Base-by-base conservation (phyloP, 2,888 invertebrate species). In the Piscicola geometra region DNA sequence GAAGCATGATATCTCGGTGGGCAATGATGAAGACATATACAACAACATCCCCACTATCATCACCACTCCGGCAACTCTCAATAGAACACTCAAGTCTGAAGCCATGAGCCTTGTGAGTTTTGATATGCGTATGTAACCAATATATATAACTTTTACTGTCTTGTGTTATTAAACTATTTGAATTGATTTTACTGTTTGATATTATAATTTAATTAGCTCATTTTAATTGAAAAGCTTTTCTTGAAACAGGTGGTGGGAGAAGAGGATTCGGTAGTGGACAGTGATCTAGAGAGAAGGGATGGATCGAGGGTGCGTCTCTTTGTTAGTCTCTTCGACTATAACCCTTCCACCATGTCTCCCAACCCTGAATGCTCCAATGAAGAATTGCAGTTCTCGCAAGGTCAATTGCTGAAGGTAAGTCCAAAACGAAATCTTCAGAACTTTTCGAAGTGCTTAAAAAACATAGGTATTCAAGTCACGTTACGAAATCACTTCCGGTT, bases 351-450 rank as follows among this genome's bases (percentile, higher is more conserved):
- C 47, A 99, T 99, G 98, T 98, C 97, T 79, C 99, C 99, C 0
- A 99, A 99, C 88, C 96, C 97, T 67, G 97, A 97, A 83, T 94
- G 93, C 67, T 93, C 94, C 85, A 94, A 95, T 81, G 98, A 99
- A 86, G 99, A 99, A 86, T 87, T 99, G 81, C 93, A 95, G 21
- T 99, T 99, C 86, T 90, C 91, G 82, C 97, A 97, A 87, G 96
- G 97, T 78, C 97, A 99, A 83, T 90, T 94, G 67, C 95, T 99
- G 80, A 96, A 96, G 90, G 95, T 92, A 84, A 83, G 75, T 74
- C n/a, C 30, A 3, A 66, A 2, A 3, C n/a, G 5, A 41, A 15
- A 9, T 41, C 15, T 41, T 41, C 41, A 41, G 52, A 50, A 50
- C 15, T 50, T 21, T 50, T 50, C 15, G 52, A 50, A 50, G 15